Percentiles rank a stretch among this genome's conserved stretches.
Evolutionary conservation across 2,113 vertebrate species (phyloP).

Genomic region (Cichladusa arquata): DNA sequence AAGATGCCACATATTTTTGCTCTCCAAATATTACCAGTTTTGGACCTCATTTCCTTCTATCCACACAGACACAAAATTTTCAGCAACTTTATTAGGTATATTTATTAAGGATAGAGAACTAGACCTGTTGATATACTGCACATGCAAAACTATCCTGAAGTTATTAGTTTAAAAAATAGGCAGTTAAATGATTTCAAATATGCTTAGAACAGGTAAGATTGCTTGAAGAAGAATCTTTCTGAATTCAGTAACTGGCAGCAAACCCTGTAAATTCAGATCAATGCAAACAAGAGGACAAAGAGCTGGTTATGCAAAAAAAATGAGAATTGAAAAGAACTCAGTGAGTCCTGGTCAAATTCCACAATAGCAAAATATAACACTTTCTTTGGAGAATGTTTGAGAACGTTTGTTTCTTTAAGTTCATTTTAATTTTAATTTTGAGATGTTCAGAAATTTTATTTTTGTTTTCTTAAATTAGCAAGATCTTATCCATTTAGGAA

Average conservation of each 20-base stretch:
- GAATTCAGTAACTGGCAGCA: background rate
- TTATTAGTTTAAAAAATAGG: background rate
- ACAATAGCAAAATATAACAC: background rate
- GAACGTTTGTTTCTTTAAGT: background rate
- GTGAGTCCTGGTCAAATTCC: background rate
- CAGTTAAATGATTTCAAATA: background rate
- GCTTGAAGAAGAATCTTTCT: background rate
- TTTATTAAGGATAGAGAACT: background rate
- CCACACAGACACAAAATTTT: background rate
- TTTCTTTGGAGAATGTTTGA: background rate
- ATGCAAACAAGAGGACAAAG: background rate
- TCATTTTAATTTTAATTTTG: background rate
- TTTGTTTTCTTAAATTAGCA: background rate
- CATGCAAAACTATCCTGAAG: background rate
- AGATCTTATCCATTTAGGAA: background rate
- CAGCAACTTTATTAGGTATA: background rate
- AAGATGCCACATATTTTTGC: background rate
- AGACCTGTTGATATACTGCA: background rate
- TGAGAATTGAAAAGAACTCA: background rate
- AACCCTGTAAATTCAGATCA: background rate
- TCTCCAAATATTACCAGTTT: background rate
- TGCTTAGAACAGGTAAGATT: background rate
- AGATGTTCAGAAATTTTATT: background rate
- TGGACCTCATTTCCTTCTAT: background rate
- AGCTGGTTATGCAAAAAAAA: background rate